Conservation (phyloP, 2,888 invertebrate genomes). For the Vanessa cardui region DNA sequence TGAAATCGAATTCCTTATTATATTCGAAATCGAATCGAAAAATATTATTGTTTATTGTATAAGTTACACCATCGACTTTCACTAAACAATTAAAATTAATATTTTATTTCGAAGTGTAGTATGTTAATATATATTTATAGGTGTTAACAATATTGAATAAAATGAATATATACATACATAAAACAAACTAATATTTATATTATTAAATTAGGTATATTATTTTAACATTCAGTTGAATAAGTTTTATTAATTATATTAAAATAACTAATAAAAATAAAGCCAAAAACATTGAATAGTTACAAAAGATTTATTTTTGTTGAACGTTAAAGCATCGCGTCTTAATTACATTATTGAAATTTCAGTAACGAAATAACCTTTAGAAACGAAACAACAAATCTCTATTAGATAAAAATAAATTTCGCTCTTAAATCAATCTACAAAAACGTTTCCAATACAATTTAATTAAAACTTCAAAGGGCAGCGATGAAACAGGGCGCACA, state of each 20-base stretch:
- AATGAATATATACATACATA: too few species aligned
- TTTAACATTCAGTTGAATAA: too few species aligned
- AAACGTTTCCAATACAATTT: conserved; percentile 20
- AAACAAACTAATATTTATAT: too few species aligned
- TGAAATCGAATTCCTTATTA: not conserved
- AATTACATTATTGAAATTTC: not conserved
- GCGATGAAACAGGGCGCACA: conserved; percentile 26
- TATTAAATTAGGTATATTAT: too few species aligned
- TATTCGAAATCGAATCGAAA: not conserved
- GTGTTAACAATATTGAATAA: too few species aligned
- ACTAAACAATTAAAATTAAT: too few species aligned
- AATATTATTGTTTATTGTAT: too few species aligned
- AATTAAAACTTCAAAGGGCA: conserved; percentile 33
- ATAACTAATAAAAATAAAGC: too few species aligned
- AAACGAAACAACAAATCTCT: not conserved
- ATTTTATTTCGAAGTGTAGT: too few species aligned
- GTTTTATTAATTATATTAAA: too few species aligned
- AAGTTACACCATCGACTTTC: too few species aligned
- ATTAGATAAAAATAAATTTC: not conserved
- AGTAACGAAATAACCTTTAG: not conserved
- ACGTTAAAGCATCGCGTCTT: not conserved
- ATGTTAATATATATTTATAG: too few species aligned
- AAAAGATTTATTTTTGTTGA: not conserved
- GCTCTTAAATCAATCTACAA: conserved; percentile 6
- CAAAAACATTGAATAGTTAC: not conserved